Evolutionary conservation across 2,888 invertebrate species (phyloP), one percentile per base, ranked within the genome.

Genomic region (Atrina japonica): DNA sequence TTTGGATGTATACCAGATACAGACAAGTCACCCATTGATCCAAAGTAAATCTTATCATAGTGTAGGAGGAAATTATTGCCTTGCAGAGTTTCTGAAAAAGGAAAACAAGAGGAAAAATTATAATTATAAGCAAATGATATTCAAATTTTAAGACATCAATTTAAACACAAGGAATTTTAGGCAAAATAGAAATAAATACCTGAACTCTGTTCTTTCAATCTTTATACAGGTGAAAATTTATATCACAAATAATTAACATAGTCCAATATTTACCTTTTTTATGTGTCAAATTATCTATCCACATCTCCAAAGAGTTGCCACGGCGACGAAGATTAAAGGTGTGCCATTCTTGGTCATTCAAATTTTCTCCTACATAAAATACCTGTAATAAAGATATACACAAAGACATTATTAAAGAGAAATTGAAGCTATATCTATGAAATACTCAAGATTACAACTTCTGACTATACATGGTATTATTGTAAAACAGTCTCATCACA

Each of bases 291-390:
- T 86, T 82, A 66, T 90, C 90, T 3, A 90, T 86, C 84, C 85
- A 88, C 5, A 86, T 75, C 49, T 86, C 78, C 25, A 90, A 47
- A 29, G 88, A 70, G 59, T 88, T 83, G 25, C 88, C 90, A 40
- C 89, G 82, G 18, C 90, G 82, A 30, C 81, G 79, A 14, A 90
- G 78, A 73, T 87, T 79, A 45, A 90, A 59, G 0, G 88, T 89
- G 77, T 91, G 91, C 91, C 91, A 91, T 29, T 82, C 65, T 43
- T 86, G 79, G 67, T 90, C 90, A 73, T 87, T 86, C 66, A 89
- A 69, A 35, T 82, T 72, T 0, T 75, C 56, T 3, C 86, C 86
- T 25, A 82, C 70, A 45, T 70, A 72, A 45, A 83, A 77, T n/a
- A 71, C 71, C 87, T 88, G 76, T 45, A 81, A 68, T 18, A 35